These are phyloP conservation scores for Empis stercorea DNA, from an alignment of 2,888 invertebrate genomes.

Conservation along the genomic window DNA sequence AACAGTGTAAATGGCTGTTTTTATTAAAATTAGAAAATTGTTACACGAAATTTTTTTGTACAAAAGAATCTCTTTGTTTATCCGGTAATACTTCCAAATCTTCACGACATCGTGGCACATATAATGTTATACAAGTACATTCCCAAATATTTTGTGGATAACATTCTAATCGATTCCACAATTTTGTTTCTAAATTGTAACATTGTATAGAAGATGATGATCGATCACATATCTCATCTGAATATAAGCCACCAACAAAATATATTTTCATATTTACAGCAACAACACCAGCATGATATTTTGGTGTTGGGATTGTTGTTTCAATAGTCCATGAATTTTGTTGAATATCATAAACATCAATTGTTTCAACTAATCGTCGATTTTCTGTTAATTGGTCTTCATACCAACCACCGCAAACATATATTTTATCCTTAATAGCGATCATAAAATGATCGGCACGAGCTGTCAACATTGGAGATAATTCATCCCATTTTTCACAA, in stretches of 20 bases:
- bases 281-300: slow-evolving; percentile 55
- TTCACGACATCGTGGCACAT: slow-evolving; percentile 43
- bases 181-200: slow-evolving; percentile 46
- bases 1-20: too few relatives aligned
- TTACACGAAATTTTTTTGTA: too few relatives aligned
- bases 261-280: slow-evolving; percentile 47
- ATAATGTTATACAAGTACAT: slow-evolving; percentile 51
- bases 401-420: slow-evolving; percentile 54
- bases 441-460: slow-evolving; percentile 54
- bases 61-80: neutral
- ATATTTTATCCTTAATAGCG: slow-evolving; percentile 42
- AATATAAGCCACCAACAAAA: slow-evolving; percentile 55
- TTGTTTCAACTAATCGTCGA: slow-evolving; percentile 44
- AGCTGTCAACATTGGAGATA: slow-evolving; percentile 44
- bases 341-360: slow-evolving; percentile 49
- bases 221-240: slow-evolving; percentile 50
- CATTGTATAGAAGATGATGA: slow-evolving; percentile 53
- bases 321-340: slow-evolving; percentile 47
- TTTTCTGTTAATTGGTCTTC: slow-evolving; percentile 40
- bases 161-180: slow-evolving; percentile 47
- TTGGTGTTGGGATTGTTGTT: slow-evolving; percentile 48
- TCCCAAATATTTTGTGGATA: slow-evolving; percentile 60
- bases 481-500: slow-evolving; percentile 41
- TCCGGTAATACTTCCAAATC: slow-evolving; percentile 12
- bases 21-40: too few relatives aligned